These are phyloP conservation scores for Drosophila limbata DNA, from an alignment of 2,888 invertebrate species.

Conservation along the genomic window DNA sequence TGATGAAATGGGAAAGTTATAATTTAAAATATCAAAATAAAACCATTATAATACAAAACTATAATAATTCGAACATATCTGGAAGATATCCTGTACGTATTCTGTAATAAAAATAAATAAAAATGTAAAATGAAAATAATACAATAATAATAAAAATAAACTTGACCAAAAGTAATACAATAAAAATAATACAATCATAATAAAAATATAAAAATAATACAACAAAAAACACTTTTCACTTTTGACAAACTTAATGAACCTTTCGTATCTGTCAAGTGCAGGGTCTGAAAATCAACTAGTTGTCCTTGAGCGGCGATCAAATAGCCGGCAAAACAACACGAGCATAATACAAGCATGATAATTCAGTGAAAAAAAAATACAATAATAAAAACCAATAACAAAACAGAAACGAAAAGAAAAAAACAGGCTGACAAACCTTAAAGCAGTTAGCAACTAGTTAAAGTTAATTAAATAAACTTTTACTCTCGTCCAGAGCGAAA, in stretches of 20 bases:
- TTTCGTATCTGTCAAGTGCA: not conserved
- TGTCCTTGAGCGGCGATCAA: constrained; percentile 64
- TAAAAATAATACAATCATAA: too few relatives aligned
- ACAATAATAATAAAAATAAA: too few relatives aligned
- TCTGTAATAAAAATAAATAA: too few relatives aligned
- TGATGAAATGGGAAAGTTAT: not conserved
- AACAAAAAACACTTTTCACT: not conserved
- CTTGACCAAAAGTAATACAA: too few relatives aligned
- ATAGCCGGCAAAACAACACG: constrained; percentile 68
- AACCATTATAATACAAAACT: too few relatives aligned
- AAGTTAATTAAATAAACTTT: constrained; percentile 59
- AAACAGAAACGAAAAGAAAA: constrained; percentile 7
- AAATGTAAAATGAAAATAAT: too few relatives aligned
- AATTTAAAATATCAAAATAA: not conserved
- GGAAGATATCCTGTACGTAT: too few relatives aligned
- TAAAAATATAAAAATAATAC: not conserved
- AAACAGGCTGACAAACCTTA: constrained; percentile 25
- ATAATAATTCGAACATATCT: too few relatives aligned
- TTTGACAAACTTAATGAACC: not conserved
- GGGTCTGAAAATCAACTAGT: constrained; percentile 51
- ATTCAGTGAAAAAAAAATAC: not conserved
- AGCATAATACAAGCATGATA: constrained; percentile 27
- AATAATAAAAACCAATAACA: constrained; percentile 3
- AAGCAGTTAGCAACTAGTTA: constrained; percentile 70
- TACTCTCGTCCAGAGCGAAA: constrained; percentile 55